Evolutionary conservation across 2,888 invertebrate species (phyloP).

Genomic region (Drosophila setosimentum): DNA sequence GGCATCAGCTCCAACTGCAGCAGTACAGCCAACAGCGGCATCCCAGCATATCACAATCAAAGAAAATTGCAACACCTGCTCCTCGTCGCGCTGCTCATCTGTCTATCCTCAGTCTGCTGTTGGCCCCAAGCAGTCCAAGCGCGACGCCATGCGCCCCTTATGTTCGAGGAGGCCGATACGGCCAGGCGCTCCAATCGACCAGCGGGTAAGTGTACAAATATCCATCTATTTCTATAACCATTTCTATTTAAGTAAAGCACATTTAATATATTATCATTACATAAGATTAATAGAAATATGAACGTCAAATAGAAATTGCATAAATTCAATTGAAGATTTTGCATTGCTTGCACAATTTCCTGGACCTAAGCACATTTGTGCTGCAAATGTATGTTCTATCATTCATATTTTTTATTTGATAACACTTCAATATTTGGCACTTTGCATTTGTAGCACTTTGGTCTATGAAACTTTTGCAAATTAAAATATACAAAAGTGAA

Average conservation of each 20-base stretch:
- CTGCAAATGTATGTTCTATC: neutral
- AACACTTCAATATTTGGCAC: neutral
- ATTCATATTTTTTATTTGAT: neutral
- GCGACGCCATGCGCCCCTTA: constrained; percentile 88
- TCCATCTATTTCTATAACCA: neutral
- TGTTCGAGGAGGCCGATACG: constrained; percentile 89
- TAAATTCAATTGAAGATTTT: neutral
- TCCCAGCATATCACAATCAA: constrained; percentile 38
- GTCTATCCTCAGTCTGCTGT: constrained; percentile 59
- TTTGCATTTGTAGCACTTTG: neutral
- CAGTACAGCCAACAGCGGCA: constrained; percentile 22
- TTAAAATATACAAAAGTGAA: neutral
- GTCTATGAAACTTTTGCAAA: neutral
- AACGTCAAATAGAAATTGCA: neutral
- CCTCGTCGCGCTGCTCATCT: constrained; percentile 67
- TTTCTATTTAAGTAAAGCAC: neutral
- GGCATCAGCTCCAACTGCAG: constrained; percentile 8
- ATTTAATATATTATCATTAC: neutral
- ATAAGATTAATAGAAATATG: neutral
- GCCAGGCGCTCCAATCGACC: constrained; percentile 88
- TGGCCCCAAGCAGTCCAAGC: constrained; percentile 65
- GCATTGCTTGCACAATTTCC: neutral
- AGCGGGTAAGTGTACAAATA: constrained; percentile 88
- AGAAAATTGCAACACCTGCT: constrained; percentile 70
- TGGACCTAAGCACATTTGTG: neutral